Conservation (phyloP, 2,888 invertebrate species). For the Drosophila imparisetae region DNA sequence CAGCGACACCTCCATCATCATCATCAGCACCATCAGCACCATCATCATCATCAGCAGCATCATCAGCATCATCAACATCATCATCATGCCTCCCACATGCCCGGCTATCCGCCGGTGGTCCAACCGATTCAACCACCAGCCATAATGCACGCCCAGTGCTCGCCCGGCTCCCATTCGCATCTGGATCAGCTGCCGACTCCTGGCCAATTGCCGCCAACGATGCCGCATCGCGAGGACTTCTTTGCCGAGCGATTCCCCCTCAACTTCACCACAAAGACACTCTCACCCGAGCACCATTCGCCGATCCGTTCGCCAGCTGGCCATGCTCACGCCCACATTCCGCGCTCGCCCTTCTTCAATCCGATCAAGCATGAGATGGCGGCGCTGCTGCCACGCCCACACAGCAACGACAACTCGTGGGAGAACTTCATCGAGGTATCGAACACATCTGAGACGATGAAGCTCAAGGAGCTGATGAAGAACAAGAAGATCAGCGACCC, state of each 20-base stretch:
- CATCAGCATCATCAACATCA: constrained; percentile 21
- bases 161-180: constrained; percentile 84
- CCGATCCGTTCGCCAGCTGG: constrained; percentile 83
- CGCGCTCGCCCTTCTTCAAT: constrained; percentile 83
- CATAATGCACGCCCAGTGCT: constrained; percentile 84
- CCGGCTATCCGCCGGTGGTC: constrained; percentile 84
- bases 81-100: constrained; percentile 10
- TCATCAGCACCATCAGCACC: constrained; percentile 33
- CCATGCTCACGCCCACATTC: constrained; percentile 78
- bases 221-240: constrained; percentile 82
- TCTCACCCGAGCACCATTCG: constrained; percentile 83
- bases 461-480: constrained; percentile 98
- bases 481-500: constrained; percentile 98
- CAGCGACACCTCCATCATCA: constrained; percentile 48
- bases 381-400: constrained; percentile 89
- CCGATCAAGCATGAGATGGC: constrained; percentile 84
- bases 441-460: constrained; percentile 95
- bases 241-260: constrained; percentile 82
- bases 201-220: constrained; percentile 81
- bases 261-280: constrained; percentile 79
- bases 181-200: constrained; percentile 82
- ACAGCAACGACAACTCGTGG: constrained; percentile 98
- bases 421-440: constrained; percentile 97
- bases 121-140: constrained; percentile 83
- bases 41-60: not conserved